Conservation (phyloP, 2,113 vertebrate genomes). For the Promerops cafer region DNA sequence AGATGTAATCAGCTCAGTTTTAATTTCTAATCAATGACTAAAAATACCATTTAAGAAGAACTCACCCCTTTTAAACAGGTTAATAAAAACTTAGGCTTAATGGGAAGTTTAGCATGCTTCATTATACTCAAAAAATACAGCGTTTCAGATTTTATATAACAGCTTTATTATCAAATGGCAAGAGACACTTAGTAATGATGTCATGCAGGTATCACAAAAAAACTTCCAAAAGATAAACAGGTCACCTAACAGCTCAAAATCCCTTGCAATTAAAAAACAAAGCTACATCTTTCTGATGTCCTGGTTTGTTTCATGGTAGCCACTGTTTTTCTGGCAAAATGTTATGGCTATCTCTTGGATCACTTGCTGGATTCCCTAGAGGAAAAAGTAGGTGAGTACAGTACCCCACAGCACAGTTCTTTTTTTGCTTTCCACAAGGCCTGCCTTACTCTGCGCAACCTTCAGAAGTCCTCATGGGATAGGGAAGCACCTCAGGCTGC, state of each 20-base stretch:
- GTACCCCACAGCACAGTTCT: neutral
- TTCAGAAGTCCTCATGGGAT: neutral
- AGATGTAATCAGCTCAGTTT: neutral
- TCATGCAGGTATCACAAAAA: neutral
- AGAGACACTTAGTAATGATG: neutral
- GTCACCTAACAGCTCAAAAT: neutral
- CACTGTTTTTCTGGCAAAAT: neutral
- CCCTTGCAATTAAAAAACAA: neutral
- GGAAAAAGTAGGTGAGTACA: neutral
- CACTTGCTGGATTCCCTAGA: neutral
- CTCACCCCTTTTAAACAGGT: neutral
- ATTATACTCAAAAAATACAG: neutral
- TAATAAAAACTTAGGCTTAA: neutral
- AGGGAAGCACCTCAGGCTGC: neutral
- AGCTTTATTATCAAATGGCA: conserved; percentile 52
- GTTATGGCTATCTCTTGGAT: neutral
- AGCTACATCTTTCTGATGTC: neutral
- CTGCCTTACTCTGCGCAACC: neutral
- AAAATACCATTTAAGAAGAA: neutral
- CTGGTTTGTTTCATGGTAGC: neutral
- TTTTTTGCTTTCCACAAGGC: neutral
- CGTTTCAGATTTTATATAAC: neutral
- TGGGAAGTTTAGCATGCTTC: neutral
- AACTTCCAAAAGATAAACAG: neutral
- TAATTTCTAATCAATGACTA: neutral